Conservation (phyloP, 1,140 invertebrate genomes). For the Achroia grisella region DNA sequence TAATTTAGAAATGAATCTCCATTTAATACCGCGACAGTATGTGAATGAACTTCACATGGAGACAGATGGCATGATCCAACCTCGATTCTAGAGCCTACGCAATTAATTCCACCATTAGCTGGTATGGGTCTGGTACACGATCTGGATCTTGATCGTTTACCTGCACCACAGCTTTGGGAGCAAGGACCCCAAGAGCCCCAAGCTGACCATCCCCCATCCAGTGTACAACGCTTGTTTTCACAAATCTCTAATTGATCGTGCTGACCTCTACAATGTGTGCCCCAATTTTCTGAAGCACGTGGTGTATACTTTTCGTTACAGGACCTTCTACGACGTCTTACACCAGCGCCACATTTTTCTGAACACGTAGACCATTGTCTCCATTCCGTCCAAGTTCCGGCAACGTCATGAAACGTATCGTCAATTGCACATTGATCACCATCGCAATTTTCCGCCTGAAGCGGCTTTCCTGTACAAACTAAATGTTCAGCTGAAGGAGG, state of each 20-base stretch:
- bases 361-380: constrained; percentile 47
- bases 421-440: constrained; percentile 56
- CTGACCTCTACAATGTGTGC: constrained; percentile 53
- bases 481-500: constrained; percentile 37
- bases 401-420: constrained; percentile 13
- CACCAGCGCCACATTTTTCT: constrained; percentile 46
- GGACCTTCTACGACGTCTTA: constrained; percentile 37
- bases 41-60: constrained; percentile 46
- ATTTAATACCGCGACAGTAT: constrained; percentile 43
- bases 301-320: constrained; percentile 37
- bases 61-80: constrained; percentile 42
- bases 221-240: constrained; percentile 30
- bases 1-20: constrained; percentile 51
- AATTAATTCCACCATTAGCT: constrained; percentile 31
- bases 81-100: constrained; percentile 44
- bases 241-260: constrained; percentile 51
- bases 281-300: constrained; percentile 32
- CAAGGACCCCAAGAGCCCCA: constrained; percentile 59
- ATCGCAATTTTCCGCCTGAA: constrained; percentile 40
- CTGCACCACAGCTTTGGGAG: constrained; percentile 52
- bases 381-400: constrained; percentile 50
- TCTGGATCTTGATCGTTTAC: constrained; percentile 37
- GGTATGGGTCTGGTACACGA: constrained; percentile 56
- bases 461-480: constrained; percentile 44
- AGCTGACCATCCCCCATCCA: constrained; percentile 56